Evolutionary conservation across 2,113 vertebrate species (phyloP).

Genomic region (Bungarus multicinctus): DNA sequence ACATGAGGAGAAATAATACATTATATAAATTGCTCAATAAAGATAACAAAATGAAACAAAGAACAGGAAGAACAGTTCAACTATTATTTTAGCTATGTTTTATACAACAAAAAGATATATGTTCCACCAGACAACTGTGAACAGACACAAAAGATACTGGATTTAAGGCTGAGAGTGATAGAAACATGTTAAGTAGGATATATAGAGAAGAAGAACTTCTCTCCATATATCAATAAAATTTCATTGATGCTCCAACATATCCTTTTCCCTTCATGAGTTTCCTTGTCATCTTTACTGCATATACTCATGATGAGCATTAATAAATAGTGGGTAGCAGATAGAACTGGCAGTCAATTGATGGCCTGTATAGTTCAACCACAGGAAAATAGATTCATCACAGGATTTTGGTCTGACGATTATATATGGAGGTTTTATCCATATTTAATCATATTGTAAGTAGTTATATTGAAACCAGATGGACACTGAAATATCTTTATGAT

Average conservation of each 20-base stretch:
- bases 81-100: neutral
- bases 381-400: neutral
- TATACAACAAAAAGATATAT: neutral
- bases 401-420: neutral
- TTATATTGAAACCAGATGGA: neutral
- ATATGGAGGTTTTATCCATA: neutral
- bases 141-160: neutral
- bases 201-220: neutral
- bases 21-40: neutral
- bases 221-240: neutral
- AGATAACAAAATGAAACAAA: neutral
- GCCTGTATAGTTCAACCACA: neutral
- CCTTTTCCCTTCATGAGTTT: neutral
- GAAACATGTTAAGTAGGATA: neutral
- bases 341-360: neutral
- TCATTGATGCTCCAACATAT: neutral
- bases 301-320: neutral
- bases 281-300: neutral
- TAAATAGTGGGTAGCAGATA: neutral
- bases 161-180: neutral
- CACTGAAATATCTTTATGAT: neutral
- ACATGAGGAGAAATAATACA: neutral
- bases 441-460: neutral
- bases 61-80: neutral
- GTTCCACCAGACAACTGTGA: neutral